phyloP scores from a whole-genome alignment of 2,888 invertebrate species.

The Parasteatoda lunata region DNA sequence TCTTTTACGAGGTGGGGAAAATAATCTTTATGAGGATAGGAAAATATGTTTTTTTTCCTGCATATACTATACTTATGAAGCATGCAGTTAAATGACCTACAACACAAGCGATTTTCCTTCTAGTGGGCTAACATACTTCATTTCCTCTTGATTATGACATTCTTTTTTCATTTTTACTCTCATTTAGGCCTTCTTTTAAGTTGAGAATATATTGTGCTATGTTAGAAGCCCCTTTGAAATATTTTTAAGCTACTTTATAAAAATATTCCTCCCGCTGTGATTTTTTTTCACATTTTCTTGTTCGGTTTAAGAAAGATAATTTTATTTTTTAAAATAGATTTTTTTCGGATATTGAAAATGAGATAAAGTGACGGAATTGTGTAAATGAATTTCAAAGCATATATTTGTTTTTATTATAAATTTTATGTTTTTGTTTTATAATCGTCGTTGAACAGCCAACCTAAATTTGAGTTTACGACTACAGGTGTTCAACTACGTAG shows the following conservation, averaged over 20 bases:
- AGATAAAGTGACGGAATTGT: too few relatives aligned
- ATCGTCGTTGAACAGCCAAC: too few relatives aligned
- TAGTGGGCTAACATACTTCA: not conserved
- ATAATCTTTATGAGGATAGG: not conserved
- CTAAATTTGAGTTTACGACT: too few relatives aligned
- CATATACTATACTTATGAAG: not conserved
- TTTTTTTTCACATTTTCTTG: not conserved
- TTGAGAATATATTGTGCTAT: not conserved
- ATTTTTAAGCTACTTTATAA: not conserved
- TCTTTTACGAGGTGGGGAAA: not conserved
- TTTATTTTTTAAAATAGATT: not conserved
- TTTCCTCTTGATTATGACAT: slow-evolving; percentile 1
- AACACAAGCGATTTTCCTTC: not conserved
- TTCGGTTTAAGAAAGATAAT: not conserved
- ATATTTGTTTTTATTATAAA: too few relatives aligned
- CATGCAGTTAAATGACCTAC: not conserved
- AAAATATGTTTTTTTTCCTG: not conserved
- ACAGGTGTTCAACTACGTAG: too few relatives aligned
- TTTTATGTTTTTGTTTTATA: too few relatives aligned
- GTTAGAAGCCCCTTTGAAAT: too few relatives aligned
- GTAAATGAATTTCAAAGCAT: too few relatives aligned
- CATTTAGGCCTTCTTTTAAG: not conserved
- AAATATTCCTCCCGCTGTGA: not conserved
- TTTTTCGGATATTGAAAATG: too few relatives aligned
- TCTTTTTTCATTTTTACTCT: not conserved